These are phyloP conservation scores for Coregonus ussuriensis DNA, from an alignment of 2,797 vertebrate genomes.

Conservation along the genomic window DNA sequence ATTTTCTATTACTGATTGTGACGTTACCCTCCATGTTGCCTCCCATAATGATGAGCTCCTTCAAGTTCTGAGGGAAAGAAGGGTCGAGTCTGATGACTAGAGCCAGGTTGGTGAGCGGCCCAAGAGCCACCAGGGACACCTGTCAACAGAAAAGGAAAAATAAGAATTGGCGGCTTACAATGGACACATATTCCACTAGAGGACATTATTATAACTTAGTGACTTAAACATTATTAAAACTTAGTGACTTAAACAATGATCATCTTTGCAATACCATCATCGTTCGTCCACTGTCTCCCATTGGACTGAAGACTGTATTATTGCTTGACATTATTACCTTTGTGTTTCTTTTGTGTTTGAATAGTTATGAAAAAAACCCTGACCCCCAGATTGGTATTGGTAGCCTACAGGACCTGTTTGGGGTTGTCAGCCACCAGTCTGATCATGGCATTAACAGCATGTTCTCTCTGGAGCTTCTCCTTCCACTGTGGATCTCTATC, in stretches of 20 bases:
- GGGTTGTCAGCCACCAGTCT: constrained; percentile 70
- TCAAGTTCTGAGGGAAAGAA: constrained; percentile 73
- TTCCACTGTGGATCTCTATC: constrained; percentile 68
- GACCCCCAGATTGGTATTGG: no score
- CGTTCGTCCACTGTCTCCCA: no score
- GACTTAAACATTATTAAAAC: not conserved
- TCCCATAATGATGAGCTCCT: constrained; percentile 80
- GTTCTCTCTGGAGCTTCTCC: constrained; percentile 71
- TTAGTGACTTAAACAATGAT: not conserved
- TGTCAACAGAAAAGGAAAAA: constrained; percentile 29
- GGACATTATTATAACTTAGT: not conserved
- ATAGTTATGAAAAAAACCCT: no score
- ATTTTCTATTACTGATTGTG: not conserved
- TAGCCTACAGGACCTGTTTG: constrained; percentile 62
- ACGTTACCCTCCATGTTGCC: constrained; percentile 80
- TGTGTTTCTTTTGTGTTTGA: no score
- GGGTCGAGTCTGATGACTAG: constrained; percentile 75
- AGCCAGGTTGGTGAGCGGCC: constrained; percentile 80
- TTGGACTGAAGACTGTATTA: no score
- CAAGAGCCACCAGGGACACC: constrained; percentile 79
- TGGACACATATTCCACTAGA: constrained; percentile 13
- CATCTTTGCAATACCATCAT: no score
- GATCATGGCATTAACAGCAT: constrained; percentile 72
- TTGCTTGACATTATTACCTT: no score
- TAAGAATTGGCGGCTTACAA: no score